phyloP scores from a whole-genome alignment of 2,113 vertebrate species.

The Cochlearius cochlearius region DNA sequence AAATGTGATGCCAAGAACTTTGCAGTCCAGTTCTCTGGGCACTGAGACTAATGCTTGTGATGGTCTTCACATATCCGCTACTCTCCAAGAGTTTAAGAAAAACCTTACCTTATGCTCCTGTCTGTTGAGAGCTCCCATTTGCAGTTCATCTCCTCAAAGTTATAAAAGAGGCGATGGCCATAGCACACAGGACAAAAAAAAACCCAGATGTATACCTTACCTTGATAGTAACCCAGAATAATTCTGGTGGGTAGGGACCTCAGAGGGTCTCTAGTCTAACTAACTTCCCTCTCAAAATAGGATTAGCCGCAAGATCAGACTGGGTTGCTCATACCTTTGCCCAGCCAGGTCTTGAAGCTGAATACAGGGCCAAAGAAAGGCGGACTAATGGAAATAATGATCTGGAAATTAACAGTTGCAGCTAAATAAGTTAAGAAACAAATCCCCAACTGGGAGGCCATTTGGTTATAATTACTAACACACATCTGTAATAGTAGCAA shows the following conservation, averaged over 20 bases:
- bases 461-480: not conserved
- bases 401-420: not conserved
- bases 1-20: not conserved
- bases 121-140: not conserved
- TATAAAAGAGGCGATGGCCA: not conserved
- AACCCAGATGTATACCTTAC: not conserved
- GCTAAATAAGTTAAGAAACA: not conserved
- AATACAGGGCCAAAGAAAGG: not conserved
- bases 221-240: not conserved
- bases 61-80: not conserved
- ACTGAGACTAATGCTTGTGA: not conserved
- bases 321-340: not conserved
- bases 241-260: not conserved
- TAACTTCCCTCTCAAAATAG: not conserved
- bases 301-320: not conserved
- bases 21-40: not conserved
- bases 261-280: not conserved
- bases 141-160: not conserved
- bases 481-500: not conserved
- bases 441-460: not conserved
- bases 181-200: not conserved
- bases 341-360: not conserved
- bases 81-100: not conserved
- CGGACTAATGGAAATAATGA: not conserved
- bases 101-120: not conserved